A percentile compares a stretch with the other conserved stretches of the same genome.
Evolutionary conservation across 2,888 invertebrate species (phyloP).

Genomic region (Campoplex capitator): DNA sequence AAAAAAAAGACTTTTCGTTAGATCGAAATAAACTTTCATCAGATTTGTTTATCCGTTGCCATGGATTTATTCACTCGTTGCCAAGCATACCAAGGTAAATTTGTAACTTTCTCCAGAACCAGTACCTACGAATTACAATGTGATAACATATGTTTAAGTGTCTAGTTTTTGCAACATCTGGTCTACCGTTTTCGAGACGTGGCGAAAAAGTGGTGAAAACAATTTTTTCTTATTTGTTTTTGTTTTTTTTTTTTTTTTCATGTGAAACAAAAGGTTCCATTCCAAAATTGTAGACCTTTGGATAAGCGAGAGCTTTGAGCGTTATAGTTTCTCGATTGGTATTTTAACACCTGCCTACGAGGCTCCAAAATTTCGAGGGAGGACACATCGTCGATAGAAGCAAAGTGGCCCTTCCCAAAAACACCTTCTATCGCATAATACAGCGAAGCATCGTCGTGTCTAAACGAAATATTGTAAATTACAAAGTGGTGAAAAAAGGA

Average conservation of each 20-base stretch:
- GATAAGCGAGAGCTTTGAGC: not conserved
- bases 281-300: conserved; percentile 65
- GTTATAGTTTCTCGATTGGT: conserved; percentile 59
- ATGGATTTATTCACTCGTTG: too few species aligned
- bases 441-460: conserved; percentile 43
- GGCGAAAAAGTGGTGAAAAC: conserved; percentile 39
- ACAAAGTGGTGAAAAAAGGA: conserved; percentile 48
- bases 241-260: too few species aligned
- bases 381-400: conserved; percentile 50
- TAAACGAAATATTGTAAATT: conserved; percentile 59
- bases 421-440: conserved; percentile 64
- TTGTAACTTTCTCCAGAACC: conserved; percentile 10
- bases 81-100: not conserved
- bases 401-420: conserved; percentile 36
- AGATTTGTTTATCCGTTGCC: too few species aligned
- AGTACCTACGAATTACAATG: conserved; percentile 14
- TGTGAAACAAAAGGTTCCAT: conserved; percentile 57
- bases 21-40: too few species aligned
- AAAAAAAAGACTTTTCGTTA: too few species aligned
- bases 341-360: conserved; percentile 70
- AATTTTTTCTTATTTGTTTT: conserved; percentile 17
- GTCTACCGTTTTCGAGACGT: conserved; percentile 18
- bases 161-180: conserved; percentile 40
- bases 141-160: conserved; percentile 8
- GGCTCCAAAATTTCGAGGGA: conserved; percentile 11